phyloP scores from a whole-genome alignment of 2,888 invertebrate genomes.

The Cabera pusaria region DNA sequence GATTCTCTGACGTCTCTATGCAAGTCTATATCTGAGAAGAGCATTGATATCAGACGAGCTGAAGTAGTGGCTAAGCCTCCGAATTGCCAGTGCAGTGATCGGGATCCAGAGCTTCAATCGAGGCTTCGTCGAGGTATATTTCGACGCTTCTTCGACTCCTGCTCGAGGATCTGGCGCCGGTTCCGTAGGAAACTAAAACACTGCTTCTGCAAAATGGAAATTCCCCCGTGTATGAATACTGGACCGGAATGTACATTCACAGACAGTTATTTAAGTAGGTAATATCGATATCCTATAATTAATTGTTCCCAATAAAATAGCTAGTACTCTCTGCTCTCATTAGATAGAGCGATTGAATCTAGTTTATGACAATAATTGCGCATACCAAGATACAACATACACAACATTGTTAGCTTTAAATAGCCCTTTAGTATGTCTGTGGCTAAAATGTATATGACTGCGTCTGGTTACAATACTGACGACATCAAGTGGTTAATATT shows the following conservation, averaged over 20 bases:
- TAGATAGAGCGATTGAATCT: slow-evolving; percentile 17
- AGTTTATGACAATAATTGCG: slow-evolving; percentile 9
- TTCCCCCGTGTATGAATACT: slow-evolving; percentile 21
- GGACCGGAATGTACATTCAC: slow-evolving; percentile 44
- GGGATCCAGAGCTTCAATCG: slow-evolving; percentile 35
- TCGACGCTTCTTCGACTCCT: slow-evolving; percentile 34
- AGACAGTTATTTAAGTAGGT: slow-evolving; percentile 64
- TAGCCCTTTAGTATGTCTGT: no score
- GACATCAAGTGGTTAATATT: no score
- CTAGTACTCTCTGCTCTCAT: slow-evolving; percentile 15
- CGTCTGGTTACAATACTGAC: no score
- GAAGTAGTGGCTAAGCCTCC: slow-evolving; percentile 58
- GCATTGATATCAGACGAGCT: slow-evolving; percentile 39
- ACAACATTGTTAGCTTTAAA: no score
- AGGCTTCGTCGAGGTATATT: slow-evolving; percentile 38
- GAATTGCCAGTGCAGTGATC: slow-evolving; percentile 59
- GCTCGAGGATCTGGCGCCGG: slow-evolving; percentile 35
- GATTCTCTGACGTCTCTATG: slow-evolving; percentile 56
- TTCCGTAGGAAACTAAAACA: slow-evolving; percentile 44
- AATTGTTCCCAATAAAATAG: slow-evolving; percentile 2
- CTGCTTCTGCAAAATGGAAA: slow-evolving; percentile 30
- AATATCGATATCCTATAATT: slow-evolving; percentile 41
- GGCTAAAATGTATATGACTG: no score
- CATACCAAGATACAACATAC: slow-evolving; percentile 3
- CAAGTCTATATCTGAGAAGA: slow-evolving; percentile 47